Evolutionary conservation across 92 coral and sea anemone species (phyloP), one percentile per base, ranked within the genome.

Genomic region (Chrysogorgia sp.): DNA sequence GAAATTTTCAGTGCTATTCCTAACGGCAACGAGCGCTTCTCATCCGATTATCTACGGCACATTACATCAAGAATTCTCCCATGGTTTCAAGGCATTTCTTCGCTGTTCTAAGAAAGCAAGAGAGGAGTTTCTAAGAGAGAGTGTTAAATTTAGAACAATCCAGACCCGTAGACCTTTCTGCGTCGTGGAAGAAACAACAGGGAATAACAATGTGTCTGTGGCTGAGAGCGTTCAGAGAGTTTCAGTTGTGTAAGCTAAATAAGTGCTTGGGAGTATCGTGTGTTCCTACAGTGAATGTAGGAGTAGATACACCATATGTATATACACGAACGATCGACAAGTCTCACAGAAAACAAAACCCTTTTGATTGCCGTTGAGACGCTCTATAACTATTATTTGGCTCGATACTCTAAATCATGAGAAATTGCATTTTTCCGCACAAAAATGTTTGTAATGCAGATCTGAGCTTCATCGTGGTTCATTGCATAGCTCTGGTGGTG

Each of bases 41-140:
- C 97, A 92, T 66, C 97, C 97, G 50, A 87, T 90, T 20, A 92
- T 92, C 70, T 89, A 89, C 85, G 92, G 94, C 50, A 83, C 97
- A 22, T 80, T 92, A 1, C 90, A 86, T 74, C 68, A 87, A 47
- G 97, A 92, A 69, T 92, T 92, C 69, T 85, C 81, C 2, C 68
- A 64, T 10, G 97, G 97, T 10, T 92, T 87, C 58, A 67, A 40
- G 50, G 56, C 74, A 9, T 67, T 67, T 43, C 34, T 67, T 14
- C 74, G 74, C 12, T 41, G 74, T 19, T 67, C 74, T 8, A 67
- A 23, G 56, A 67, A 41, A 24, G 74, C 74, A 22, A 67, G 74
- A 21, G 23, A 3, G 10, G 56, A 67, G 10, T 67, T 67, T 9
- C 21, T 23, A 15, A 6, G n/a, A 22, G 2, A 2, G 56, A 40